Base-by-base conservation (phyloP, 2,797 vertebrate genomes). In the Botia kubotai region DNA sequence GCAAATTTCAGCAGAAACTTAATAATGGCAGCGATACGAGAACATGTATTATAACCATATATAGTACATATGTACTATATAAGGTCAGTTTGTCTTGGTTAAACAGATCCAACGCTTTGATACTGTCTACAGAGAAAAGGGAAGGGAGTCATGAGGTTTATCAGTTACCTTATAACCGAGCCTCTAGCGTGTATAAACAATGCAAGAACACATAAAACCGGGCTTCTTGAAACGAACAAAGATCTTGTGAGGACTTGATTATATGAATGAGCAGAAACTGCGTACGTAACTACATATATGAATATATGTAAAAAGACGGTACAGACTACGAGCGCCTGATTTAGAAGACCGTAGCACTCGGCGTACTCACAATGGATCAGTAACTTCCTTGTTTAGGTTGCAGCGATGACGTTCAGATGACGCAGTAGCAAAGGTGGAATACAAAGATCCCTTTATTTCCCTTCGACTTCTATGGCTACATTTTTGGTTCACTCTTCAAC, bases 301-400 rank as follows among this genome's bases (percentile, higher is more conserved):
- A 39, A 66, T 39, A 55, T 21, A 12, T 21, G 3, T 17, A n/a
- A 33, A 17, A 63, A 50, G n/a, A 3, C 58, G 29, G 46, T 52
- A 10, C 6, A 63, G 23, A 7, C 23, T 14, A 11, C 17, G 13
- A 29, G 29, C 3, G 36, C 7, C 43, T 2, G 17, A 5, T 36
- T 63, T 14, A 33, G 14, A 63, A 16, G 6, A 36, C 11, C 14
- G 14, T 3, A n/a, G 55, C 23, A 6, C 17, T 50, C 52, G 4
- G 53, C 33, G 46, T 29, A 66, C 23, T 55, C 63, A 26, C 4
- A 8, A 16, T 29, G 11, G 5, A 62, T 60, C 4, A 6, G 4
- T 7, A 39, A 73, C 78, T 80, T 80, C 78, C 78, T 29, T 80
- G 70, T 80, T 80, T 80, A 73, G 50, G 19, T 67, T n/a, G 46